These are phyloP conservation scores for Anseranas semipalmata DNA, from an alignment of 2,113 vertebrate genomes.

Conservation along the genomic window DNA sequence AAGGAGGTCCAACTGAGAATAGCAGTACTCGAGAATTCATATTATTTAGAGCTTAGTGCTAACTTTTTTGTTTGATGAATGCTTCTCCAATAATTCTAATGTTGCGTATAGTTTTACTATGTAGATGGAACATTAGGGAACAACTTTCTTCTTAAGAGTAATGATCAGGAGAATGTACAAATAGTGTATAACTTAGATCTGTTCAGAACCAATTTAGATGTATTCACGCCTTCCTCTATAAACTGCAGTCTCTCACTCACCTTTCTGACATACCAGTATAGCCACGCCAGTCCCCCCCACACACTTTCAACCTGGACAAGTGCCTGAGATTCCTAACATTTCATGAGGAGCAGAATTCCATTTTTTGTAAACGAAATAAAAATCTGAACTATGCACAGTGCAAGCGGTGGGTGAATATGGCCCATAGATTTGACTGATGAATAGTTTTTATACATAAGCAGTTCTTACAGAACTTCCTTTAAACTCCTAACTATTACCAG, in stretches of 20 bases:
- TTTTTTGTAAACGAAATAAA: slow-evolving; percentile 40
- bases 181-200: background rate
- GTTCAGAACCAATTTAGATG: background rate
- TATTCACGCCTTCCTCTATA: background rate
- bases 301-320: background rate
- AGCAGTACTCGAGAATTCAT: background rate
- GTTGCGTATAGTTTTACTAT: background rate
- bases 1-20: background rate
- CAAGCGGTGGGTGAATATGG: slow-evolving; percentile 33
- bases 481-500: slow-evolving; percentile 64
- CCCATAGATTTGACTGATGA: slow-evolving; percentile 55
- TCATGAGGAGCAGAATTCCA: slow-evolving; percentile 26
- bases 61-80: background rate
- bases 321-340: slow-evolving; percentile 40
- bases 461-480: slow-evolving; percentile 62
- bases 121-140: background rate
- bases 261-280: background rate
- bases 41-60: background rate
- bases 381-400: slow-evolving; percentile 15
- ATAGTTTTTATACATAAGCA: slow-evolving; percentile 63
- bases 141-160: background rate
- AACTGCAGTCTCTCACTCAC: background rate
- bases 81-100: background rate
- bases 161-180: background rate
- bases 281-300: background rate